Base-by-base conservation (phyloP, 2,797 vertebrate genomes). In the Chiloscyllium punctatum region DNA sequence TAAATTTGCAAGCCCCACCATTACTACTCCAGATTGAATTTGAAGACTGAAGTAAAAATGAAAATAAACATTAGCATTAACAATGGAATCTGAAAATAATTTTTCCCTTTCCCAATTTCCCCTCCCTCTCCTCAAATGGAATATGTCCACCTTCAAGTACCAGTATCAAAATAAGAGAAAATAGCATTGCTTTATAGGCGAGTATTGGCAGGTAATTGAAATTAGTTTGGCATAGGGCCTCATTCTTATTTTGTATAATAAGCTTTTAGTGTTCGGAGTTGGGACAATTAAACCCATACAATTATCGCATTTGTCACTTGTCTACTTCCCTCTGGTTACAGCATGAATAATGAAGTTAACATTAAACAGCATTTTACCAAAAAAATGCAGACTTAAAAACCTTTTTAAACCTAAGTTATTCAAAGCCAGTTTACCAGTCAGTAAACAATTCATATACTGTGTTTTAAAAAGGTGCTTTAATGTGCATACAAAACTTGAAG, bases 1-100 rank as follows among this genome's bases (percentile, higher is more conserved):
- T 96, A 97, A 68, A 72, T 95, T 96, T 96, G 5, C 94, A 95
- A 95, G 72, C 6, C 37, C 48, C 18, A 53, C 53, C 74, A 74
- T 13, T 77, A 95, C 27, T 53, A 48, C 71, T 74, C 23, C 94
- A 51, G 94, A 48, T 77, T 95, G 94, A 27, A 95, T 77, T 77
- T 77, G 94, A 95, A 95, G 53, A 30, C 94, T 95, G 69, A 77
- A 71, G 42, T 33, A 62, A 92, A 69, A 92, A 69, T 11, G 8
- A 77, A 79, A 16, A 69, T 23, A 13, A 88, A 88, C 57, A 88
- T 62, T 11, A 62, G 11, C 57, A 11, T 68, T 23, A 68, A 21
- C 79, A 69, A 62, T 23, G 90, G 37, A 33, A 68, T 92, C 62
- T 68, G 33, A 92, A 84, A 92, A 68, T 18, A 90, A 53, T n/a